Percentiles rank a stretch among this genome's conserved stretches.
Evolutionary conservation across 2,113 vertebrate genomes (phyloP).

Genomic region (Probosciger aterrimus): DNA sequence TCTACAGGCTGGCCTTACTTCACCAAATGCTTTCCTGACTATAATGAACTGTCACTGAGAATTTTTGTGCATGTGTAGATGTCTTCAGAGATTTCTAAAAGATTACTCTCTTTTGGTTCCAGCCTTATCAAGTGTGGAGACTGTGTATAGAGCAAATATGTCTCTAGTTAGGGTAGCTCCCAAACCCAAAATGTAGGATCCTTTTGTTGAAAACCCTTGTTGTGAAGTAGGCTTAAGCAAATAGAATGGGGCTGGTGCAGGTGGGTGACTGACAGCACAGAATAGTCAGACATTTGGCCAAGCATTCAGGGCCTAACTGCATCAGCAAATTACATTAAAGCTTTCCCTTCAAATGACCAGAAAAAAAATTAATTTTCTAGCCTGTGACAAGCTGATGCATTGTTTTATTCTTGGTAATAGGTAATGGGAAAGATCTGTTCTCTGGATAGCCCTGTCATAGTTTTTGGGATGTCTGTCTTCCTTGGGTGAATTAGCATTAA

Average conservation of each 20-base stretch:
- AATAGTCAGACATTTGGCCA: not conserved
- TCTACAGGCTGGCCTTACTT: not conserved
- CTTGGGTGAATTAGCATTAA: not conserved
- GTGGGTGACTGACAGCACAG: not conserved
- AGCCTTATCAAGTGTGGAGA: not conserved
- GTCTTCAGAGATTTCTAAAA: not conserved
- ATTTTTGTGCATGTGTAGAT: not conserved
- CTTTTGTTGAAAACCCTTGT: not conserved
- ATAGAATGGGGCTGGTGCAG: not conserved
- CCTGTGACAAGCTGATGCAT: not conserved
- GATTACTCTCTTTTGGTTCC: not conserved
- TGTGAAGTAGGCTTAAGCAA: not conserved
- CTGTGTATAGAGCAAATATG: not conserved
- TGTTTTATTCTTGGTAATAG: not conserved
- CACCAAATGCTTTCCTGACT: not conserved
- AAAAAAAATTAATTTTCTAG: not conserved
- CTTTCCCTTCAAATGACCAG: not conserved
- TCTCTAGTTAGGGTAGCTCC: not conserved
- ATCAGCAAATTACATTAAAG: not conserved
- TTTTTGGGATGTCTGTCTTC: not conserved
- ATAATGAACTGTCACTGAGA: not conserved
- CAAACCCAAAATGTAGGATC: not conserved
- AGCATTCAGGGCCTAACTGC: not conserved
- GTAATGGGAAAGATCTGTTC: not conserved
- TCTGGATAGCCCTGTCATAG: not conserved